Evolutionary conservation across 1,140 invertebrate genomes (phyloP).

Genomic region (Drosophila bifasciata): DNA sequence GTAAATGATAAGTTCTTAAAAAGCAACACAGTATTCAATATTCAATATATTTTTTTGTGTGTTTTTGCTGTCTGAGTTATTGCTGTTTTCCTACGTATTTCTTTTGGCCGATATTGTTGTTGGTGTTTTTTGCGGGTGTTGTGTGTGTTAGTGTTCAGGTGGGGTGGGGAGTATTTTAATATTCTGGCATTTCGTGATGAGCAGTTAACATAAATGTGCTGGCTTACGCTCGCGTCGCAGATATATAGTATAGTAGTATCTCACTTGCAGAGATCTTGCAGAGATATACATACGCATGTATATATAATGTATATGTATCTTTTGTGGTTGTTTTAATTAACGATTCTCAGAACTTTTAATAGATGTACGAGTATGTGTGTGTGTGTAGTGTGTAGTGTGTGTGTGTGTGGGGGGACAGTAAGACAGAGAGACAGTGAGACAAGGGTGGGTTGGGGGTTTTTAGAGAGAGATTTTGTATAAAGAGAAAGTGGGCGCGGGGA

Average conservation of each 20-base stretch:
- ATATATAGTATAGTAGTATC: no score
- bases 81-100: constrained; percentile 23
- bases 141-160: constrained; percentile 10
- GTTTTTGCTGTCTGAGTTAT: constrained; percentile 13
- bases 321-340: constrained; percentile 58
- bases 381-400: constrained; percentile 20
- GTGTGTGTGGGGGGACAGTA: constrained; percentile 19
- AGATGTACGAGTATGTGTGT: constrained; percentile 6
- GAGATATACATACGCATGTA: constrained; percentile 57
- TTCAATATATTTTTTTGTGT: constrained; percentile 13
- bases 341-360: constrained; percentile 12
- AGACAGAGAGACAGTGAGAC: constrained; percentile 32
- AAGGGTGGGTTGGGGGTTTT: neutral
- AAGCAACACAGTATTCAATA: constrained; percentile 47
- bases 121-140: constrained; percentile 4
- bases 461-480: neutral
- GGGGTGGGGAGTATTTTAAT: neutral
- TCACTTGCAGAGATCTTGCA: neutral
- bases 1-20: constrained; percentile 67
- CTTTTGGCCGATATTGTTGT: constrained; percentile 15
- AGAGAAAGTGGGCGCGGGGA: neutral
- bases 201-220: constrained; percentile 68
- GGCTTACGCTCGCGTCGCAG: constrained; percentile 12
- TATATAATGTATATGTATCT: constrained; percentile 69
- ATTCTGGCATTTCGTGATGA: constrained; percentile 51